These are phyloP conservation scores for Benitochromis conjunctus DNA, from an alignment of 2,113 vertebrate species.

Conservation along the genomic window DNA sequence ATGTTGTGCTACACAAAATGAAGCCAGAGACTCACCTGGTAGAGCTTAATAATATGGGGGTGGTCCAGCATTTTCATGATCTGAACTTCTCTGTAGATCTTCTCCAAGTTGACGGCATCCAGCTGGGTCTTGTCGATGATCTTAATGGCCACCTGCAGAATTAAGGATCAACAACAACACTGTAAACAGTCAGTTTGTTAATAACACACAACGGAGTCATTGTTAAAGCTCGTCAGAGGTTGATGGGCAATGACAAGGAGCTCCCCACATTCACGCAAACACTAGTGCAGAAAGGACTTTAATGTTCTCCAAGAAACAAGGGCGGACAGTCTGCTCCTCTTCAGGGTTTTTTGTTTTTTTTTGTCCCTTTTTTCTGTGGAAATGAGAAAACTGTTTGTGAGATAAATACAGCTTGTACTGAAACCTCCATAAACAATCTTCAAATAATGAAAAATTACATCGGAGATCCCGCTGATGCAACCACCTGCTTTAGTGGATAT, in stretches of 20 bases:
- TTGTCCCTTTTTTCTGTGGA: background rate
- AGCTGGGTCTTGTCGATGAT: conserved; percentile 98
- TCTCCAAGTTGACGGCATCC: conserved; percentile 95
- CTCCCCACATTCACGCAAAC: background rate
- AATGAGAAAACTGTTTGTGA: background rate
- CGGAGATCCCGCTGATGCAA: background rate
- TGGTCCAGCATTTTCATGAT: conserved; percentile 99
- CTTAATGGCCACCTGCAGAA: conserved; percentile 93
- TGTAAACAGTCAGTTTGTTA: background rate
- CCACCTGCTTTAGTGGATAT: background rate
- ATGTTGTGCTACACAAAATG: background rate
- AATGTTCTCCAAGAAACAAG: background rate
- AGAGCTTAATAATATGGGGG: conserved; percentile 96
- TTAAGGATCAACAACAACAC: conserved; percentile 15
- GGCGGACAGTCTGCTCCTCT: background rate
- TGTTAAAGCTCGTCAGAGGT: background rate
- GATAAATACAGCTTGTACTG: background rate
- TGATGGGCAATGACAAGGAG: background rate
- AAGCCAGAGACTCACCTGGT: conserved; percentile 79
- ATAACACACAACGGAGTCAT: background rate
- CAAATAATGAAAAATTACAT: conserved; percentile 13
- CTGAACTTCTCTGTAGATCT: conserved; percentile 96
- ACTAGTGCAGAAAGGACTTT: background rate
- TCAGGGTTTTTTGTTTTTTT: background rate
- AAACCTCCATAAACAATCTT: background rate